phyloP scores from a whole-genome alignment of 1,140 invertebrate species.

The Saccostrea glomerata region DNA sequence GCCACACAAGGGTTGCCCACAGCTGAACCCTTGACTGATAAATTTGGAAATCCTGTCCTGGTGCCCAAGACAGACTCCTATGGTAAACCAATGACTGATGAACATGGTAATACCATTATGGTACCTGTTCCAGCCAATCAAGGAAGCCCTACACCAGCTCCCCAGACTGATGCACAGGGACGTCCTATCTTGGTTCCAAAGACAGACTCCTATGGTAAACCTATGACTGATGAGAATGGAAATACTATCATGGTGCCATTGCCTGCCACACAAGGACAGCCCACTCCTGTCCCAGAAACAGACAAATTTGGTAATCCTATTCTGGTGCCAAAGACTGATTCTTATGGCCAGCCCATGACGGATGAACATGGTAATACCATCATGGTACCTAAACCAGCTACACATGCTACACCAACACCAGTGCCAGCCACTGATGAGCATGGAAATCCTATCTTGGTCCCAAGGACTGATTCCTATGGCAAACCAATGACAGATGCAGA shows the following conservation, averaged over 20 bases:
- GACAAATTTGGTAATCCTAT: conserved; percentile 5
- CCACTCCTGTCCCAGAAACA: conserved; percentile 37
- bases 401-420: conserved; percentile 41
- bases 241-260: conserved; percentile 34
- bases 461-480: conserved; percentile 37
- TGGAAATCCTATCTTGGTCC: conserved; percentile 42
- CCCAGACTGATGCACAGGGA: conserved; percentile 25
- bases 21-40: conserved; percentile 42
- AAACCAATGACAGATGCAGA: conserved; percentile 32
- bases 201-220: conserved; percentile 31
- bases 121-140: conserved; percentile 29
- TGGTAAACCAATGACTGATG: conserved; percentile 40
- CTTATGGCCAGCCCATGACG: conserved; percentile 41
- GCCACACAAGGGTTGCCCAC: conserved; percentile 34
- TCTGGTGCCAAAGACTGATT: conserved; percentile 44
- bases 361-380: conserved; percentile 45
- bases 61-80: conserved; percentile 6
- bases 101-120: conserved; percentile 27
- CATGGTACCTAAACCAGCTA: conserved; percentile 4
- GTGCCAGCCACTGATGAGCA: conserved; percentile 42
- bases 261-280: conserved; percentile 2
- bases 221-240: conserved; percentile 39
- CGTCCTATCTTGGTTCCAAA: conserved; percentile 40
- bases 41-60: conserved; percentile 41
- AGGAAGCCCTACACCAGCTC: conserved; percentile 35